phyloP scores from a whole-genome alignment of 2,797 vertebrate species.

The Poeciliopsis paucimaculata region DNA sequence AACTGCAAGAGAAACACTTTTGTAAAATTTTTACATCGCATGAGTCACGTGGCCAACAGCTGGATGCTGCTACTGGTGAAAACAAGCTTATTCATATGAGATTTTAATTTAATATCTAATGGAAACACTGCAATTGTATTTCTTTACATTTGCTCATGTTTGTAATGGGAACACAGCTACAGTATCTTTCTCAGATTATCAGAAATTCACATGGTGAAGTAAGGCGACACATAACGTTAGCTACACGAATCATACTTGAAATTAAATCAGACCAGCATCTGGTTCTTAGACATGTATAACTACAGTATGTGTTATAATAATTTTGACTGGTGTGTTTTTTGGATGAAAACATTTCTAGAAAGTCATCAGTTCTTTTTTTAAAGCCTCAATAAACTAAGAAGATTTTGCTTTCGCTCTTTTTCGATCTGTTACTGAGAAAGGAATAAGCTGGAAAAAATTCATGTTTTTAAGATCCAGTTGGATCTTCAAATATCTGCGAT shows the following conservation, averaged over 20 bases:
- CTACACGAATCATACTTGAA: background rate
- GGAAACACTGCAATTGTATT: no score
- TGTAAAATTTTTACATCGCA: no score
- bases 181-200: no score
- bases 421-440: background rate
- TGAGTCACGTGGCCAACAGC: no score
- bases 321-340: background rate
- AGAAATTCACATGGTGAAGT: background rate
- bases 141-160: no score
- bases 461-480: background rate
- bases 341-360: background rate
- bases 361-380: background rate
- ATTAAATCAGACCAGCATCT: constrained; percentile 9
- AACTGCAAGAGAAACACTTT: no score
- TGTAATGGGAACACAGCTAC: no score
- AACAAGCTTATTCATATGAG: no score
- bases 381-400: background rate
- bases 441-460: background rate
- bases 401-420: background rate
- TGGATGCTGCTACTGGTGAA: no score
- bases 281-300: constrained; percentile 5
- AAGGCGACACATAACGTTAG: background rate
- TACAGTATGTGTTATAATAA: constrained; percentile 2
- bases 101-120: no score
- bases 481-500: background rate